These are phyloP conservation scores for Lamprotornis superbus DNA, from an alignment of 2,113 vertebrate species.

Conservation along the genomic window DNA sequence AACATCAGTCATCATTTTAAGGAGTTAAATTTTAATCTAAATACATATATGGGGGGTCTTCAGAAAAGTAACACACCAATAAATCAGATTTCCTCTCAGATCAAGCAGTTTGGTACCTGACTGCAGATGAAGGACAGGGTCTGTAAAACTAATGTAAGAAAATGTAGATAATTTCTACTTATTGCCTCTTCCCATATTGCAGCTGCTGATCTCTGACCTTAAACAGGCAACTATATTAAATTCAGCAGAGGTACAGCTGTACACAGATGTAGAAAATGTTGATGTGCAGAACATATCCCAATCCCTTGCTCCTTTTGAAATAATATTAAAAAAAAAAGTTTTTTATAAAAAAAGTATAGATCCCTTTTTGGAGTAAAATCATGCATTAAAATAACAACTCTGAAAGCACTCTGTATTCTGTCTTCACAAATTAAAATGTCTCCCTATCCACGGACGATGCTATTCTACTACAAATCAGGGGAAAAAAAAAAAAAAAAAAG, in stretches of 20 bases:
- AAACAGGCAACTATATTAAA: constrained; percentile 1
- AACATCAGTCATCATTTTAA: constrained; percentile 15
- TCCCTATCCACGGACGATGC: constrained; percentile 14
- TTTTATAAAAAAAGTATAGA: constrained; percentile 29
- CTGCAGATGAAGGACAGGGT: constrained; percentile 17
- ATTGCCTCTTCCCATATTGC: constrained; percentile 64
- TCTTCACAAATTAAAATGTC: constrained; percentile 36
- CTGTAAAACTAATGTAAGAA: not conserved
- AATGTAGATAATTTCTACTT: not conserved
- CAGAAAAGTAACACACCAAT: constrained; percentile 14
- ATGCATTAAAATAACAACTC: constrained; percentile 20
- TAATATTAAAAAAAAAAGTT: not conserved
- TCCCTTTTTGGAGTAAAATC: constrained; percentile 32
- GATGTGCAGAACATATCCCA: not conserved
- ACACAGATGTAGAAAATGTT: not conserved
- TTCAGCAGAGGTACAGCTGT: not conserved
- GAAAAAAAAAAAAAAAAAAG: not conserved
- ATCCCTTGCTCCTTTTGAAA: constrained; percentile 44
- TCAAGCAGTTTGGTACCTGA: constrained; percentile 9
- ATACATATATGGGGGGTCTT: not conserved
- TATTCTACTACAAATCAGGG: not conserved
- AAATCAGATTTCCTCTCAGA: not conserved
- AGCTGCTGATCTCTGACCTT: constrained; percentile 63
- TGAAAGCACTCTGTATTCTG: constrained; percentile 31
- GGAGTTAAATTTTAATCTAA: constrained; percentile 41